Percentiles rank a stretch among this genome's conserved stretches.
Evolutionary conservation across 2,888 invertebrate genomes (phyloP).

Genomic region (Watsonalla cultraria): DNA sequence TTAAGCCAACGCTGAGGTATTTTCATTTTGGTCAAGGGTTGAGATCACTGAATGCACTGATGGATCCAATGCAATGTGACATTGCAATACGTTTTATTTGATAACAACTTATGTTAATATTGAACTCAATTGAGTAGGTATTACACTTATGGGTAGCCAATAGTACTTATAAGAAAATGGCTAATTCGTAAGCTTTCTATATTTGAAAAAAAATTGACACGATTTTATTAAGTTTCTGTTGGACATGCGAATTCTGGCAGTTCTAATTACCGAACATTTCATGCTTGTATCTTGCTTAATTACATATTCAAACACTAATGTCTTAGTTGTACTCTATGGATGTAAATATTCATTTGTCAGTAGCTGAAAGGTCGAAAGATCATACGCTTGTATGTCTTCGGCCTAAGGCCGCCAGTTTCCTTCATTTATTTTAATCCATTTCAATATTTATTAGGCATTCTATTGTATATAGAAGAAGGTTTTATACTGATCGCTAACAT

Average conservation of each 20-base stretch:
- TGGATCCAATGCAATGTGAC: slow-evolving; percentile 46
- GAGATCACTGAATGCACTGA: slow-evolving; percentile 43
- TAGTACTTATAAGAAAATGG: background rate
- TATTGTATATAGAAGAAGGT: too few species aligned
- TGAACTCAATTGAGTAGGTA: slow-evolving; percentile 1
- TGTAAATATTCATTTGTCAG: too few species aligned
- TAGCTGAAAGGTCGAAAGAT: slow-evolving; percentile 30
- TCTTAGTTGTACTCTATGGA: too few species aligned
- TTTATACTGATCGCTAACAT: too few species aligned
- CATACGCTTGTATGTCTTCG: slow-evolving; percentile 32
- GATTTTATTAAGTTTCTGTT: too few species aligned
- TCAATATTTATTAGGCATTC: background rate
- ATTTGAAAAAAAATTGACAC: too few species aligned
- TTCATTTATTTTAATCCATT: slow-evolving; percentile 11
- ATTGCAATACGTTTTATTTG: slow-evolving; percentile 26
- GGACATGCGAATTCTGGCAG: too few species aligned
- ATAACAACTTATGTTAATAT: slow-evolving; percentile 25
- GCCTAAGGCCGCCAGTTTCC: slow-evolving; percentile 14
- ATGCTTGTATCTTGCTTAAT: too few species aligned
- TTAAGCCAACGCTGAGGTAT: slow-evolving; percentile 9
- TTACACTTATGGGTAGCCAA: background rate
- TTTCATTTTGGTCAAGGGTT: slow-evolving; percentile 30
- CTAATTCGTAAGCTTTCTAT: too few species aligned
- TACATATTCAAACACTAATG: too few species aligned
- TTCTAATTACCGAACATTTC: too few species aligned